Evolutionary conservation across 2,113 vertebrate genomes (phyloP).

Genomic region (Brachirus orientalis): DNA sequence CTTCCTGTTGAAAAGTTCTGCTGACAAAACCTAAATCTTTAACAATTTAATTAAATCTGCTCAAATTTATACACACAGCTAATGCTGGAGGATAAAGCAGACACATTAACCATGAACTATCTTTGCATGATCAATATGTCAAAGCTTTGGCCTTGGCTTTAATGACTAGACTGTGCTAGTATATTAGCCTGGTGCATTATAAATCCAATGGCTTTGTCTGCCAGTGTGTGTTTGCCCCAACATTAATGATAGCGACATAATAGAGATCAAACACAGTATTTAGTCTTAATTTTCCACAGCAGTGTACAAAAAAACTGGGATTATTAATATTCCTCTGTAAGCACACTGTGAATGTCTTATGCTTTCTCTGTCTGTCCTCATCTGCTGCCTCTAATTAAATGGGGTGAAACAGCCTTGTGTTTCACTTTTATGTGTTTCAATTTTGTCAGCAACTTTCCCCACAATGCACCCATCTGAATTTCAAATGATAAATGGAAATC

Average conservation of each 20-base stretch:
- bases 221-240: constrained; percentile 25
- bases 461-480: constrained; percentile 89
- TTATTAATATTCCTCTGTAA: constrained; percentile 60
- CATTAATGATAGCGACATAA: constrained; percentile 58
- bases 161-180: constrained; percentile 50
- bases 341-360: constrained; percentile 32
- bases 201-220: constrained; percentile 57
- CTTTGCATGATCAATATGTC: constrained; percentile 62
- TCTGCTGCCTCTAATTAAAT: constrained; percentile 80
- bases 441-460: constrained; percentile 91
- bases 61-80: constrained; percentile 4
- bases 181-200: constrained; percentile 64
- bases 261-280: constrained; percentile 57
- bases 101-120: constrained; percentile 58
- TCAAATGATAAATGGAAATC: constrained; percentile 91
- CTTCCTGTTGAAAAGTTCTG: neutral
- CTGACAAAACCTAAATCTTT: neutral
- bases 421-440: constrained; percentile 84
- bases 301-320: constrained; percentile 7
- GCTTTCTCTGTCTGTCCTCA: constrained; percentile 23
- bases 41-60: constrained; percentile 15
- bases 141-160: constrained; percentile 59
- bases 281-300: constrained; percentile 56
- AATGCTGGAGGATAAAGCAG: constrained; percentile 17
- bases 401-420: constrained; percentile 76